phyloP scores from a whole-genome alignment of 2,888 invertebrate genomes.

The Acleris cristana region DNA sequence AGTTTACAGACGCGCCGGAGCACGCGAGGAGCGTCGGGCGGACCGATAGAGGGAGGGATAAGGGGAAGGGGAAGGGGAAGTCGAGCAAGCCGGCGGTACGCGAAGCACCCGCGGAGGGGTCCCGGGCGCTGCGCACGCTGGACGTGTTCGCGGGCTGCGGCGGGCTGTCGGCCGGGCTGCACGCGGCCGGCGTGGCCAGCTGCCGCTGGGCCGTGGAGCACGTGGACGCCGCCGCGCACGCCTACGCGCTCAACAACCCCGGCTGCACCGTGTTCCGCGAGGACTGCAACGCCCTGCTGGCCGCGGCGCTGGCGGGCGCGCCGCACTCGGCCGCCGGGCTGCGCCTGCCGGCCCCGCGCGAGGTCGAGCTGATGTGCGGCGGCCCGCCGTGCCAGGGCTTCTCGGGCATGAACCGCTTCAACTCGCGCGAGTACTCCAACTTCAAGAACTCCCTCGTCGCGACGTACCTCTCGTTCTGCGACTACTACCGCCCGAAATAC shows the following conservation, averaged over 20 bases:
- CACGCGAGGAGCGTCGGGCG: slow-evolving; percentile 84
- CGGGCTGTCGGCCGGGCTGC: slow-evolving; percentile 90
- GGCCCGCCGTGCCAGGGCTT: slow-evolving; percentile 96
- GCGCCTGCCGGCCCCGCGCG: slow-evolving; percentile 88
- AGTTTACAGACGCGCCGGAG: slow-evolving; percentile 85
- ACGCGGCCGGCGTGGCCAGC: slow-evolving; percentile 87
- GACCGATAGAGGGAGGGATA: slow-evolving; percentile 85
- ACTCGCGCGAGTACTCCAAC: slow-evolving; percentile 91
- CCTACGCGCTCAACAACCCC: slow-evolving; percentile 90
- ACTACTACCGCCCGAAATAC: slow-evolving; percentile 92
- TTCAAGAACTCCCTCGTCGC: slow-evolving; percentile 94
- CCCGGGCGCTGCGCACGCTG: slow-evolving; percentile 85
- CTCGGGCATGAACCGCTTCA: slow-evolving; percentile 95
- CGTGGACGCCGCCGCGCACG: slow-evolving; percentile 89
- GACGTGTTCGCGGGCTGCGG: slow-evolving; percentile 95
- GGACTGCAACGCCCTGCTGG: slow-evolving; percentile 90
- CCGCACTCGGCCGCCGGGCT: slow-evolving; percentile 77
- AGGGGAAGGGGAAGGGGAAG: slow-evolving; percentile 88
- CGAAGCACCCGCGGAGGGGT: slow-evolving; percentile 50
- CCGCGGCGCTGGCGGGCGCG: slow-evolving; percentile 86
- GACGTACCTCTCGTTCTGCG: slow-evolving; percentile 92
- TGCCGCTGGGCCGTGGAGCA: slow-evolving; percentile 93
- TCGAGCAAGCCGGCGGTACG: slow-evolving; percentile 63
- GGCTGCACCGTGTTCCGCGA: slow-evolving; percentile 90
- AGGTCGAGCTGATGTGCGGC: slow-evolving; percentile 92